Conservation (phyloP, 2,113 vertebrate species). For the Elachura formosa region DNA sequence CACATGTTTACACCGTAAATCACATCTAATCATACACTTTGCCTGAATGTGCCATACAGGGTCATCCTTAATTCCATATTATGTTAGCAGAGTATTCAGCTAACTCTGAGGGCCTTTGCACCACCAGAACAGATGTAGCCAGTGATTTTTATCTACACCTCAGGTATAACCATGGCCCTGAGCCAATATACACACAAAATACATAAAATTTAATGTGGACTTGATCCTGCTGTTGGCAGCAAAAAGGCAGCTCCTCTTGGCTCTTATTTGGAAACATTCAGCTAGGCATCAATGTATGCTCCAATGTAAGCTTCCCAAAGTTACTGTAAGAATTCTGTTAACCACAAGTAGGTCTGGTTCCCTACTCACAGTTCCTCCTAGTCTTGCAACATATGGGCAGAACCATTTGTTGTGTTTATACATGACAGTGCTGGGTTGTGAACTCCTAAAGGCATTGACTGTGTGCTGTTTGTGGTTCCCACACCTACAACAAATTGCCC, state of each 20-base stretch:
- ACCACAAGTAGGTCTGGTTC: slow-evolving; percentile 20
- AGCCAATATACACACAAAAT: slow-evolving; percentile 40
- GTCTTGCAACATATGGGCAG: background rate
- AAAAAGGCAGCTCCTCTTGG: slow-evolving; percentile 20
- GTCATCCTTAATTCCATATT: background rate
- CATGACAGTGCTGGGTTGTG: background rate
- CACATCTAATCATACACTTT: background rate
- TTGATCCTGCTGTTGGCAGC: background rate
- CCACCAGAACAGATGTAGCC: background rate
- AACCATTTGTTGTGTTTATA: background rate
- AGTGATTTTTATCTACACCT: slow-evolving; percentile 33
- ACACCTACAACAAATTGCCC: background rate
- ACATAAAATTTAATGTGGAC: slow-evolving; percentile 40
- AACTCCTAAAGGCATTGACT: background rate
- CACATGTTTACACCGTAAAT: background rate
- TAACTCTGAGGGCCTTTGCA: background rate
- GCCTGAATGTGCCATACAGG: background rate
- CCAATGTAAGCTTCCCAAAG: slow-evolving; percentile 16
- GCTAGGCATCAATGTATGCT: background rate
- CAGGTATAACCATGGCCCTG: background rate
- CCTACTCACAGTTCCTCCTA: background rate
- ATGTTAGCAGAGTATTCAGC: background rate
- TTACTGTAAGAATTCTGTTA: slow-evolving; percentile 49
- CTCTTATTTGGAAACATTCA: slow-evolving; percentile 36
- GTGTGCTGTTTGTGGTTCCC: background rate